These are phyloP conservation scores for Malurus leucopterus DNA, from an alignment of 2,797 vertebrate genomes.

Conservation along the genomic window DNA sequence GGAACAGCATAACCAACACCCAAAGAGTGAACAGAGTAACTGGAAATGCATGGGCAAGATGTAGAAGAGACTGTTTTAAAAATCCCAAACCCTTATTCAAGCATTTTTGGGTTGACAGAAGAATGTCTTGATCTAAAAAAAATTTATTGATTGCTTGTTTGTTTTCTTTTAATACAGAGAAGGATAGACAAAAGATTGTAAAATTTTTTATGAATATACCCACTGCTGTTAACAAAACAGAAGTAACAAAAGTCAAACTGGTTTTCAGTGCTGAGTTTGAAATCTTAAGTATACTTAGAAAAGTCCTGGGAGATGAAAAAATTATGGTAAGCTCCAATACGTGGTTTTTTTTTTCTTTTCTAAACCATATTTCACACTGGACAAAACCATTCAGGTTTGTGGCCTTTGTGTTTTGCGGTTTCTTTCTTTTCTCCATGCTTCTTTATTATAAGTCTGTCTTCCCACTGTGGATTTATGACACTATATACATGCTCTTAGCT, in stretches of 20 bases:
- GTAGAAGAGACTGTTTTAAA: background rate
- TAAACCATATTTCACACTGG: background rate
- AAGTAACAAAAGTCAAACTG: slow-evolving; percentile 75
- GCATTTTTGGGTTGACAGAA: background rate
- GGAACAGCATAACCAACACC: background rate
- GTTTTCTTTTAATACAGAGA: slow-evolving; percentile 56
- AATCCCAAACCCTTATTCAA: background rate
- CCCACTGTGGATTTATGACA: background rate
- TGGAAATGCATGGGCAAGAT: background rate
- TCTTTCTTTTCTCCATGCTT: background rate
- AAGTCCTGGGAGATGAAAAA: slow-evolving; percentile 68
- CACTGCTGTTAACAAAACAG: slow-evolving; percentile 59
- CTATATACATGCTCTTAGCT: background rate
- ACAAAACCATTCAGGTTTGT: background rate
- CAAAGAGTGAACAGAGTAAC: background rate
- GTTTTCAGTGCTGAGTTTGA: slow-evolving; percentile 73
- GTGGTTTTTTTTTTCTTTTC: fast-evolving
- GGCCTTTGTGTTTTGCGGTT: background rate
- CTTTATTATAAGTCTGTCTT: background rate
- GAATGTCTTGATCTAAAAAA: background rate
- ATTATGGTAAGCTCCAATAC: slow-evolving; percentile 34
- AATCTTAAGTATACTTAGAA: slow-evolving; percentile 39
- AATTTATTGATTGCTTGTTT: background rate
- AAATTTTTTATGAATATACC: slow-evolving; percentile 68
- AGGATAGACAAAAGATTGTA: slow-evolving; percentile 60